A percentile compares a stretch with the other conserved stretches of the same genome.
Conservation (phyloP, 1,140 invertebrate species). For the Brachionus asplanchnoidis region DNA sequence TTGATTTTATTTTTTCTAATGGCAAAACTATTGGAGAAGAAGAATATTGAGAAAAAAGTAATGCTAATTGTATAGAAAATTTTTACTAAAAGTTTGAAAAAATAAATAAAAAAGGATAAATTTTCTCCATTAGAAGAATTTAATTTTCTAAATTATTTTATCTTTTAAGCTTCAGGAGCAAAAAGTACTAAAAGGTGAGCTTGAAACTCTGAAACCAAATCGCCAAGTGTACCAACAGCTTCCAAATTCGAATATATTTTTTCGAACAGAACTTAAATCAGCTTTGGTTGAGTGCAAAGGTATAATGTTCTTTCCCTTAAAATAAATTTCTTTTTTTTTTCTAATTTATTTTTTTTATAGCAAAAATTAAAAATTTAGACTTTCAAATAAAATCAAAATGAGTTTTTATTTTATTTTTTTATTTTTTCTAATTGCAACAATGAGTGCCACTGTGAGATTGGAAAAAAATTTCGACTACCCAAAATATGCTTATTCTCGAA, state of each 20-base stretch:
- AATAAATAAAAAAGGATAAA: neutral
- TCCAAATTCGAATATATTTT: conserved; percentile 17
- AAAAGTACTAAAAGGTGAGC: conserved; percentile 30
- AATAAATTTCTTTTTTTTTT: neutral
- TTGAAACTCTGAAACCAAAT: conserved; percentile 23
- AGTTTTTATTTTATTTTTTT: neutral
- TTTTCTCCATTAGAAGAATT: neutral
- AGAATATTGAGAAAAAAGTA: no score
- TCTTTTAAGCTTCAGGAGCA: conserved; percentile 16
- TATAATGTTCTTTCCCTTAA: neutral
- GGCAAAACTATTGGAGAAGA: neutral
- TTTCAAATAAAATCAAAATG: conserved; percentile 17
- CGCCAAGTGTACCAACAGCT: neutral
- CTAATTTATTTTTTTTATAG: neutral
- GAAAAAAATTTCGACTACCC: conserved; percentile 27
- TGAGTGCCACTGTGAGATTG: neutral
- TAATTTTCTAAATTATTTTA: neutral
- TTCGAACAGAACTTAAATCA: neutral
- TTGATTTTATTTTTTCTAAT: neutral
- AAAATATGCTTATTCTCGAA: neutral
- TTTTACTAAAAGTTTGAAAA: no score
- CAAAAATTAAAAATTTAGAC: conserved; percentile 16
- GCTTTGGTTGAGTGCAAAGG: neutral
- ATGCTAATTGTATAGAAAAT: neutral
- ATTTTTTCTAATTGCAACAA: neutral